Evolutionary conservation across 2,797 vertebrate genomes (phyloP).

Genomic region (Sciaenops ocellatus): DNA sequence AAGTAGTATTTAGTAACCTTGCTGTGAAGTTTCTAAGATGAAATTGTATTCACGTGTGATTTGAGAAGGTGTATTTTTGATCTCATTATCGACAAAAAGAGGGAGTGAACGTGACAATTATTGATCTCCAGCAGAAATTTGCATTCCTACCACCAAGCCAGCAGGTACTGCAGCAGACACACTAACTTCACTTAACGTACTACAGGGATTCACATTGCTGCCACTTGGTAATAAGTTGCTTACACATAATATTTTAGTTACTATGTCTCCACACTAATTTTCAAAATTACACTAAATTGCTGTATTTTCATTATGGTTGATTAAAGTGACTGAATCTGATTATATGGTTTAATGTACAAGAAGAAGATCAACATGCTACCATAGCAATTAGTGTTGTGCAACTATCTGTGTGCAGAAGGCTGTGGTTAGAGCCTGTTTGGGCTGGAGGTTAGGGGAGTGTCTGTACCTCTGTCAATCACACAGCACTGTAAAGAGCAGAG

Average conservation of each 20-base stretch:
- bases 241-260: neutral
- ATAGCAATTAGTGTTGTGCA: constrained; percentile 53
- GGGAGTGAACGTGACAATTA: constrained; percentile 11
- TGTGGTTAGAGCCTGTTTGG: constrained; percentile 54
- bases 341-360: constrained; percentile 49
- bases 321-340: constrained; percentile 42
- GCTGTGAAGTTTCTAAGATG: constrained; percentile 26
- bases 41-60: constrained; percentile 22
- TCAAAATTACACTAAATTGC: constrained; percentile 22
- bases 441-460: constrained; percentile 50
- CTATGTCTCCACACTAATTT: neutral
- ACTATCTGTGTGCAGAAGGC: constrained; percentile 35
- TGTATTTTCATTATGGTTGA: constrained; percentile 16
- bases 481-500: constrained; percentile 62
- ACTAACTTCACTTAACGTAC: neutral
- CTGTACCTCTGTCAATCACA: constrained; percentile 68
- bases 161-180: neutral
- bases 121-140: constrained; percentile 11
- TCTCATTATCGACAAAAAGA: constrained; percentile 30
- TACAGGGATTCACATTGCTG: neutral
- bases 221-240: neutral
- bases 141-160: neutral
- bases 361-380: constrained; percentile 43
- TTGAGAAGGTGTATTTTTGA: constrained; percentile 33
- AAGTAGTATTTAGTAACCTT: constrained; percentile 41